phyloP scores from a whole-genome alignment of 1,140 invertebrate species.

The Tenebrio molitor region DNA sequence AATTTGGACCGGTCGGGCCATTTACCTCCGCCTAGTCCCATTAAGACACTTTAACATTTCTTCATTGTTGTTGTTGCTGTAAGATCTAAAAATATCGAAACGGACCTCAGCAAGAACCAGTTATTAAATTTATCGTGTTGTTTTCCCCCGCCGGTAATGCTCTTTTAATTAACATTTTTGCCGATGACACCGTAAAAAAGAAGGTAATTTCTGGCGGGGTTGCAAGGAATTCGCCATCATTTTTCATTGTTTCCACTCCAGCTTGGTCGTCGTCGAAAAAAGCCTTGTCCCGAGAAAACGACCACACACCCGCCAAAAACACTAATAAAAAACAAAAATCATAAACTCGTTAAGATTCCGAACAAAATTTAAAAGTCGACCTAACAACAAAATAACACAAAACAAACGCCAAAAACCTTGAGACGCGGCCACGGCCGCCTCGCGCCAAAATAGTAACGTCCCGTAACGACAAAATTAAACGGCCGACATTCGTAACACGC shows the following conservation, averaged over 20 bases:
- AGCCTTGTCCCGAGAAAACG: no score
- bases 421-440: slow-evolving; percentile 16
- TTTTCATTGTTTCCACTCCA: slow-evolving; percentile 16
- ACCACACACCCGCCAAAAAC: slow-evolving; percentile 11
- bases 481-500: background rate
- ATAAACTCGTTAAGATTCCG: slow-evolving; percentile 50
- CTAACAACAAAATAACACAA: slow-evolving; percentile 48
- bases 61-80: background rate
- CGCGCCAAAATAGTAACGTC: slow-evolving; percentile 28
- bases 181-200: slow-evolving; percentile 26
- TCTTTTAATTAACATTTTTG: slow-evolving; percentile 39
- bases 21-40: no score
- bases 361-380: slow-evolving; percentile 49
- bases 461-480: slow-evolving; percentile 14
- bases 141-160: slow-evolving; percentile 3
- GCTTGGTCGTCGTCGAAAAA: no score
- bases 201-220: slow-evolving; percentile 17
- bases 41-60: no score
- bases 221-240: slow-evolving; percentile 32
- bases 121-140: background rate
- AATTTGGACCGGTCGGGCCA: no score
- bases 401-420: slow-evolving; percentile 40
- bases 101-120: slow-evolving; percentile 7
- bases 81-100: slow-evolving; percentile 33
- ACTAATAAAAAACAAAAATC: slow-evolving; percentile 32